Base-by-base conservation (phyloP, 1,140 invertebrate genomes). In the Drosophila funebris region DNA sequence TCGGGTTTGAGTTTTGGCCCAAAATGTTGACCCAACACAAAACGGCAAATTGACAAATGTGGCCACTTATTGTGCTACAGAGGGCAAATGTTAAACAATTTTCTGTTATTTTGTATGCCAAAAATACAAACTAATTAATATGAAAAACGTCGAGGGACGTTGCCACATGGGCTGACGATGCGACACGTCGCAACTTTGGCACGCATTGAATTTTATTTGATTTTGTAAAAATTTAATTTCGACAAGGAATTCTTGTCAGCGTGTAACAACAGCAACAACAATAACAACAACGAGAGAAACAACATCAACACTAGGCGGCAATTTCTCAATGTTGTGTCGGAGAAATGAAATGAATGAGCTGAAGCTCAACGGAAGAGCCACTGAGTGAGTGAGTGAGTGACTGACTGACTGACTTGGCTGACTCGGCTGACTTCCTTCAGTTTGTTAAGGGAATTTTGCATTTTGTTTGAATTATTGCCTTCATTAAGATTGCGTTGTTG, bases 401-500 rank as follows among this genome's bases (percentile, higher is more conserved):
- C 5, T 56, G 54, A 60, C 13, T 67, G 68, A 63, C 61, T 57
- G 68, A 75, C 58, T 56, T 56, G 73, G 43, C 39, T 64, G 58
- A 64, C 72, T 72, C 60, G 61, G 44, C 78, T 80, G 67, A 78
- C 58, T 85, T 82, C 78, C 78, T 78, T 73, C 80, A 84, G 62
- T 76, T 83, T 80, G 80, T 72, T 82, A 60, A 68, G 77, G 76
- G 88, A 90, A 88, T 87, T 90, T 90, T 79, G 87, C 87, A 90
- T 90, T 90, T 90, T 80, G 66, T 84, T 88, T 90, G 79, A 90
- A 90, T 90, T 90, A 90, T 90, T 90, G 88, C 88, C 88, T 90
- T 90, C 88, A 90, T 90, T 90, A 90, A 90, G 88, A 90, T 88
- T 88, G 88, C 83, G 79, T 90, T 89, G 85, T 89, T 89, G 84